Base-by-base conservation (phyloP, 2,113 vertebrate species). In the Donacobius atricapilla region DNA sequence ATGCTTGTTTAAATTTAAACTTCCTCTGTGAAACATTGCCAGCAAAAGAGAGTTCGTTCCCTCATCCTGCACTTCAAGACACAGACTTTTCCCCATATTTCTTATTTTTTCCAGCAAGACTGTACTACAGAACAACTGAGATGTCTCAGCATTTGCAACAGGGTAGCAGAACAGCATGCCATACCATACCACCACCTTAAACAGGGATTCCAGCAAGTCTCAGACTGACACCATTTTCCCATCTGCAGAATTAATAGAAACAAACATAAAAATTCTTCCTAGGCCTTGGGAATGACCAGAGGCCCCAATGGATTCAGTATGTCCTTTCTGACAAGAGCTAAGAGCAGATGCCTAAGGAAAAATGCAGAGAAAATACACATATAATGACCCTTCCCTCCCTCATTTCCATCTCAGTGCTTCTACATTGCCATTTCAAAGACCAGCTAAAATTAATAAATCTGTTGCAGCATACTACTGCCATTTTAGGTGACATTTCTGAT, bases 241-340 rank as follows among this genome's bases (percentile, higher is more conserved):
- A 63, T 70, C 72, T 54, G 33, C 40, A 58, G 33, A 83, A 92
- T 42, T 50, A 37, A 21, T 35, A 76, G 48, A 45, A 89, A 33
- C 23, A 68, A 73, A n/a, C 8, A 45, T 19, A n/a, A 39, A 73
- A 78, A 58, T 66, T 35, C 47, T 56, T 44, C 11, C 33, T 47
- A 58, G 54, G 51, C 63, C 64, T 66, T 51, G 70, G 50, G 63
- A 92, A 78, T 3, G 24, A 71, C 54, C 35, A 86, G 54, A 83
- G 33, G 79, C 4, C 37, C 15, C 10, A 0, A 1, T 0, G 11
- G 7, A 66, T 40, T 75, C 64, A 47, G 51, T 25, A 54, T 37
- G 89, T 75, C 18, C 30, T 84, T 92, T 87, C 51, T 75, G 86
- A 92, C 60, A 90, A 93, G n/a, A 77, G 56, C 60, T 44, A 92